Evolutionary conservation across 1,140 invertebrate species (phyloP), one percentile per base, ranked within the genome.

Genomic region (Manduca sexta): DNA sequence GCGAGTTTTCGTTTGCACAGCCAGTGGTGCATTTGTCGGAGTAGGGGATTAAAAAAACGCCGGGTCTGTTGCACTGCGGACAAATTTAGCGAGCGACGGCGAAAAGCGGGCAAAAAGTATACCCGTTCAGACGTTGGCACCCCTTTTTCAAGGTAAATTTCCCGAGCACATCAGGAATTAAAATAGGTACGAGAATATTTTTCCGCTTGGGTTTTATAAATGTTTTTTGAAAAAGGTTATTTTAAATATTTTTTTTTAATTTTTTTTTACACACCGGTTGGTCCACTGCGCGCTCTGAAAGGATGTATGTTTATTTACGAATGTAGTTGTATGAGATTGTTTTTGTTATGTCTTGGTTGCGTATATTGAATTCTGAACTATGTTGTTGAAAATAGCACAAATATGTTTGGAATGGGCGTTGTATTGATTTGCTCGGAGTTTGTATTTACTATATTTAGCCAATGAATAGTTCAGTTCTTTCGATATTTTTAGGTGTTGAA

Each of bases 71-170:
- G 58, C 48, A 64, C 55, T 64, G 73, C 69, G 57, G 65, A 63
- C 66, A 72, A 76, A 74, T 76, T 74, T 72, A 76, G 69, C 61
- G 54, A 51, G 60, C 63, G 64, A 56, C 57, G 57, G 41, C 18
- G 54, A 49, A 62, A 61, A 62, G 43, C 41, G 50, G 12, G 39
- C 21, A 56, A 64, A 69, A 69, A 52, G 42, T 26, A 13, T 41
- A 11, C 21, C 12, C 21, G 41, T 21, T 49, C 42, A 64, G 57
- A 66, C 57, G 47, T 61, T 61, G 30, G 37, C 65, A 48, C 56
- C 53, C 58, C 34, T 66, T 62, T 67, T 62, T 44, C 47, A 45
- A 60, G 52, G 52, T 64, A 58, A 64, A 64, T 63, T 57, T 61
- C 38, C 34, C 43, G 45, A 31, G 45, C 45, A 40, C 56, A 40